Percentiles rank a stretch among this genome's conserved stretches.
These are phyloP conservation scores for Polypterus bichir DNA, from an alignment of 2,113 vertebrate genomes.

Conservation along the genomic window DNA sequence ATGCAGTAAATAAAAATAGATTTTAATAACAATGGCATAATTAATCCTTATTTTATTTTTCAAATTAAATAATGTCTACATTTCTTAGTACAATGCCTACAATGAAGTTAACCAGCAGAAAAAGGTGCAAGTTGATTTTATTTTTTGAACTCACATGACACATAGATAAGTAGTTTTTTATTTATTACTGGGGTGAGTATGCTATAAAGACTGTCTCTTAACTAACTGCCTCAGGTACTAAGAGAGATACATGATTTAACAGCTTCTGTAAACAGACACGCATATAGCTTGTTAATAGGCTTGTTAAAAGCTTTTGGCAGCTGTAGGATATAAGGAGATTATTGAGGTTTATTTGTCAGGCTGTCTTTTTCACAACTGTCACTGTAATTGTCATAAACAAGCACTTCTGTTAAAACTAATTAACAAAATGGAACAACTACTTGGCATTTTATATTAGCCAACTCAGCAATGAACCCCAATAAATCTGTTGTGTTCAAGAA, in stretches of 20 bases:
- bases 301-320: conserved; percentile 38
- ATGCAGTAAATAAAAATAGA: no score
- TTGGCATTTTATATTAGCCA: conserved; percentile 12
- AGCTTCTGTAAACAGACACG: conserved; percentile 33
- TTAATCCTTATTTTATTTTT: no score
- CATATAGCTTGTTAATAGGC: conserved; percentile 31
- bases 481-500: not conserved
- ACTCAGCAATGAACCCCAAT: not conserved
- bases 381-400: conserved; percentile 34
- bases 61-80: no score
- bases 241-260: conserved; percentile 35
- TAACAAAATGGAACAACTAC: conserved; percentile 34
- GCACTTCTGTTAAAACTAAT: conserved; percentile 27
- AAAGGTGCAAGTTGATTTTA: no score
- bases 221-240: conserved; percentile 38
- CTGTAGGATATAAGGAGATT: conserved; percentile 37
- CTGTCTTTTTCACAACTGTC: conserved; percentile 36
- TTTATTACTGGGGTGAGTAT: not conserved
- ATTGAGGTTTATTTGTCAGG: conserved; percentile 32
- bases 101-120: no score
- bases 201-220: conserved; percentile 48
- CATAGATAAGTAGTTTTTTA: not conserved
- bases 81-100: no score
- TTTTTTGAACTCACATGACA: no score
- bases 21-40: no score